Base-by-base conservation (phyloP, 2,888 invertebrate genomes). In the Chydorus sphaericus region DNA sequence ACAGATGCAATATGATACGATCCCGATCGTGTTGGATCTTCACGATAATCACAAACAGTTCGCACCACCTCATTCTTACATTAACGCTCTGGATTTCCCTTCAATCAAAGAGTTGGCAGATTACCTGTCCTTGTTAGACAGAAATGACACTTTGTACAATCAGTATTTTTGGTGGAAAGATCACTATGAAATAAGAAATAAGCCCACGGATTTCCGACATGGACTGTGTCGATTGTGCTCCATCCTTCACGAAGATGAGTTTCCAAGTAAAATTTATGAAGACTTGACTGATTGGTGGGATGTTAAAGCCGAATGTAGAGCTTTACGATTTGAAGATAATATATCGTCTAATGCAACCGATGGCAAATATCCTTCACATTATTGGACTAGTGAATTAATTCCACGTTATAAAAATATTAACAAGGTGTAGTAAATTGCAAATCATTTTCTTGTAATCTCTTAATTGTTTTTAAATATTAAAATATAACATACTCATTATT, bases 51-150 rank as follows among this genome's bases (percentile, higher is more conserved):
- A 96, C 70, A 83, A 82, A 59, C 79, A 84, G 48, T 81, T 82
- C 61, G 87, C 94, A 2, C 96, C 96, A 0, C 82, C 85, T 67
- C 82, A 87, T 63, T 92, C 91, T 4, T 96, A 86, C 72, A 85
- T 96, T 58, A 94, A 96, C 71, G 91, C 94, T 26, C 94, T 96
- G 67, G 93, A 96, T 69, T 96, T 94, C 69, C 80, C 82, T 30
- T 82, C 85, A 26, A 85, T 94, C 0, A 81, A 83, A 65, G 85
- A 87, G 62, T 74, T 96, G 60, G 94, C 94, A 33, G 79, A 81
- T 30, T 94, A 93, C 71, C 75, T 96, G 56, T 80, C 81, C 60
- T 78, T 83, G 53, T 75, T 96, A 57, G 93, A 93, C 69, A 77
- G 80, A 61, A 85, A 96, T 69, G 90, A 93, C 67, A 80, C 81